phyloP scores from a whole-genome alignment of 1,140 invertebrate genomes.

The Conus betulinus region DNA sequence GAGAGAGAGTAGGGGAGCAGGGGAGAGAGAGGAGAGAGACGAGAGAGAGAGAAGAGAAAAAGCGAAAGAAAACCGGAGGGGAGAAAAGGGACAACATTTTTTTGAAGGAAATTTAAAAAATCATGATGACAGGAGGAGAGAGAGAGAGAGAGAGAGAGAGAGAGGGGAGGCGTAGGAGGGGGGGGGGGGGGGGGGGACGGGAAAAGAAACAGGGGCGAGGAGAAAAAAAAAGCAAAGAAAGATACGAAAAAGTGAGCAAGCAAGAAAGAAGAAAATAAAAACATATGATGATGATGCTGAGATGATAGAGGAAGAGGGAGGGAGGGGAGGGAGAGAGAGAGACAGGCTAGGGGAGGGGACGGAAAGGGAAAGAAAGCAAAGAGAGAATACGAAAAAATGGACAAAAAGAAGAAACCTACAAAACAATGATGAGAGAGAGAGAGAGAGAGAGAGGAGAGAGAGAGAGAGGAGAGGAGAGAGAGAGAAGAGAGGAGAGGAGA shows the following conservation, averaged over 20 bases:
- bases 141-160: slow-evolving; percentile 13
- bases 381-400: background rate
- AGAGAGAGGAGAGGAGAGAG: background rate
- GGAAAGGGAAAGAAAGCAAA: too few species aligned
- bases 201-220: background rate
- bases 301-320: background rate
- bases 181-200: background rate
- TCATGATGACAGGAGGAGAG: background rate
- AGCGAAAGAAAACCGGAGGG: background rate
- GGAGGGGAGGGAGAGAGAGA: background rate
- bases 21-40: background rate
- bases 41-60: background rate
- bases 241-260: background rate
- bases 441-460: too few species aligned
- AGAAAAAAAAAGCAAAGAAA: background rate
- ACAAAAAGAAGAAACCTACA: background rate
- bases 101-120: background rate
- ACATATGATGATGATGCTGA: background rate
- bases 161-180: background rate
- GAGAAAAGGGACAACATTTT: background rate
- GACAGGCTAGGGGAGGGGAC: too few species aligned
- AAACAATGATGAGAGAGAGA: too few species aligned
- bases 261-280: background rate
- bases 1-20: background rate
- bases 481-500: background rate